These are phyloP conservation scores for Macropis europaea DNA, from an alignment of 2,888 invertebrate species.

Conservation along the genomic window DNA sequence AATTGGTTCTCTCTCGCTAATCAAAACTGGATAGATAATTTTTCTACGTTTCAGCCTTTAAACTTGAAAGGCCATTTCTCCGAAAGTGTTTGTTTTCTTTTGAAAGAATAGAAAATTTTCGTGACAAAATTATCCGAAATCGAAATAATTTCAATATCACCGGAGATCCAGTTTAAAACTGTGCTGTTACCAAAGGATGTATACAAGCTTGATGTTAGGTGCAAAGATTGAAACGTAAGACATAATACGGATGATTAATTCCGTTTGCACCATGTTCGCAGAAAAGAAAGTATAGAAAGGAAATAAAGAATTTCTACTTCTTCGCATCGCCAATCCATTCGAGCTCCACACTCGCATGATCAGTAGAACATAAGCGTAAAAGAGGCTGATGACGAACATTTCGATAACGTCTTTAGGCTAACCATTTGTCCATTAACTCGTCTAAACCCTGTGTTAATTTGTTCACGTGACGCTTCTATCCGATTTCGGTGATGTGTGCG, in stretches of 20 bases:
- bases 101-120: too few species aligned
- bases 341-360: constrained; percentile 18
- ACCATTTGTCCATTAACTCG: constrained; percentile 12
- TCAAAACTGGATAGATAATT: not conserved
- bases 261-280: not conserved
- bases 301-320: constrained; percentile 7
- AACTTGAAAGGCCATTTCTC: too few species aligned
- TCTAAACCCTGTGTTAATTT: constrained; percentile 29
- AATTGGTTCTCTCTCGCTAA: not conserved
- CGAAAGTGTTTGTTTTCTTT: too few species aligned
- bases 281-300: constrained; percentile 13
- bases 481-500: constrained; percentile 20
- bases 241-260: not conserved
- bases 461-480: not conserved
- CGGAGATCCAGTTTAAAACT: too few species aligned
- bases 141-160: not conserved
- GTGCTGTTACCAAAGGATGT: too few species aligned
- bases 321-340: constrained; percentile 36
- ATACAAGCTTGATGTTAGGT: not conserved
- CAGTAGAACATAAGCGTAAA: constrained; percentile 25
- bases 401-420: constrained; percentile 36
- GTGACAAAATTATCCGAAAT: not conserved
- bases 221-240: constrained; percentile 1
- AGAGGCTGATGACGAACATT: not conserved
- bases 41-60: constrained; percentile 10